phyloP scores from a whole-genome alignment of 2,797 vertebrate species.

The Acrossocheilus wenchowensis region DNA sequence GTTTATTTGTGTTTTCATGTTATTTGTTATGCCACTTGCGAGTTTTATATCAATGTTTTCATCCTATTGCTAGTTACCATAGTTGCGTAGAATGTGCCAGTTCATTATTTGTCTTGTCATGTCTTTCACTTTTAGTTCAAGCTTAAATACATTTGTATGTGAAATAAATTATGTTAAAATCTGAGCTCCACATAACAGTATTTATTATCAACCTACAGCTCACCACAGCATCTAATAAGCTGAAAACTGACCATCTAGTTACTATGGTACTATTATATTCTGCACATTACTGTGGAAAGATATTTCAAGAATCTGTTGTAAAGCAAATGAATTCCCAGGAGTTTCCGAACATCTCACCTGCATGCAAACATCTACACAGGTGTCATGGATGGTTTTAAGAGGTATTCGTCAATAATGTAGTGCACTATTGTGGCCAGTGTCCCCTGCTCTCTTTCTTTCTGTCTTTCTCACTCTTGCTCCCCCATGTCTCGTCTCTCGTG shows the following conservation, averaged over 20 bases:
- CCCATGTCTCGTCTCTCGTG: neutral
- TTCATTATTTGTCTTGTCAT: neutral
- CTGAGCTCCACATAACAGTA: neutral
- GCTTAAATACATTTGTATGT: neutral
- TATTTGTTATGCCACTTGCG: slow-evolving; percentile 11
- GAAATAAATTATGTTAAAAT: neutral
- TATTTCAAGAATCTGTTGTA: neutral
- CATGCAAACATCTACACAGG: slow-evolving; percentile 1
- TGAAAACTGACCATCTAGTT: neutral
- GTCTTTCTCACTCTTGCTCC: neutral
- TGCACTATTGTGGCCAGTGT: neutral
- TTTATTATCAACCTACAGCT: neutral
- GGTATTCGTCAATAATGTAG: slow-evolving; percentile 10
- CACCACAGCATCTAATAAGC: neutral
- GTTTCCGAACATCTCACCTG: neutral
- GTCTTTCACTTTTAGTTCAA: neutral
- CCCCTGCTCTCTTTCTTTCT: neutral
- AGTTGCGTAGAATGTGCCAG: neutral
- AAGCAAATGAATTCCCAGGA: neutral
- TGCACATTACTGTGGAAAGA: neutral
- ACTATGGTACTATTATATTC: neutral
- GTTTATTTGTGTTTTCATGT: slow-evolving; percentile 7
- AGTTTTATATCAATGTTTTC: slow-evolving; percentile 6
- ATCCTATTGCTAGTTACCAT: slow-evolving; percentile 8
- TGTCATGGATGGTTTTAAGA: slow-evolving; percentile 3